Conservation (phyloP, 2,113 vertebrate genomes). For the Sylvicapra grimmia region DNA sequence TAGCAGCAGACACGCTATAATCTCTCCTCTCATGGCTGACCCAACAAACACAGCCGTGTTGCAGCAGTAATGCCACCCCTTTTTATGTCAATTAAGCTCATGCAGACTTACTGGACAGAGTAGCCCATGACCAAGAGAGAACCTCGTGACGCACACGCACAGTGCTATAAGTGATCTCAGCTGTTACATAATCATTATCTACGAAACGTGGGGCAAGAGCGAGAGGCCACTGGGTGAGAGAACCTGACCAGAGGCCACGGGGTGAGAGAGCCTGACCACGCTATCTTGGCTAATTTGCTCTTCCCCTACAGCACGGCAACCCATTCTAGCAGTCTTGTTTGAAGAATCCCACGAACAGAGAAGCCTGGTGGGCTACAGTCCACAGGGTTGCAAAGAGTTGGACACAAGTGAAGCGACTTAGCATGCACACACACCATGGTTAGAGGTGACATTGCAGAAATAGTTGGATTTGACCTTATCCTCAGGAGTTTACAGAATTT, state of each 20-base stretch:
- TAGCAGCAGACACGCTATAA: background rate
- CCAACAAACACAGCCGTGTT: background rate
- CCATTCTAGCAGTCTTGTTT: background rate
- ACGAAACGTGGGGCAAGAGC: fast-evolving
- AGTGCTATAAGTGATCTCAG: background rate
- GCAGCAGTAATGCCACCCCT: background rate
- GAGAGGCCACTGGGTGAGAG: background rate
- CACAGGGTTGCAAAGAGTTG: background rate
- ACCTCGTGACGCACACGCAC: fast-evolving
- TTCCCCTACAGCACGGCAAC: background rate
- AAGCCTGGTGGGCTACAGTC: background rate
- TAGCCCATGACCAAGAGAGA: background rate
- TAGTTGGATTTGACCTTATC: background rate
- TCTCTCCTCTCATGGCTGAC: background rate
- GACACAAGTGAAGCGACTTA: fast-evolving
- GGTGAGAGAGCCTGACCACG: background rate
- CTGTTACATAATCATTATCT: background rate
- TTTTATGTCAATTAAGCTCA: background rate
- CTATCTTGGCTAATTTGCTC: background rate
- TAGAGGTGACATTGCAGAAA: background rate
- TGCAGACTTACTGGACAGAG: background rate
- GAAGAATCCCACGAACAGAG: background rate
- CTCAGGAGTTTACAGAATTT: background rate
- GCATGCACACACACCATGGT: fast-evolving
- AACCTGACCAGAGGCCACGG: background rate